phyloP scores from a whole-genome alignment of 2,888 invertebrate genomes.

The Eilema depressum region DNA sequence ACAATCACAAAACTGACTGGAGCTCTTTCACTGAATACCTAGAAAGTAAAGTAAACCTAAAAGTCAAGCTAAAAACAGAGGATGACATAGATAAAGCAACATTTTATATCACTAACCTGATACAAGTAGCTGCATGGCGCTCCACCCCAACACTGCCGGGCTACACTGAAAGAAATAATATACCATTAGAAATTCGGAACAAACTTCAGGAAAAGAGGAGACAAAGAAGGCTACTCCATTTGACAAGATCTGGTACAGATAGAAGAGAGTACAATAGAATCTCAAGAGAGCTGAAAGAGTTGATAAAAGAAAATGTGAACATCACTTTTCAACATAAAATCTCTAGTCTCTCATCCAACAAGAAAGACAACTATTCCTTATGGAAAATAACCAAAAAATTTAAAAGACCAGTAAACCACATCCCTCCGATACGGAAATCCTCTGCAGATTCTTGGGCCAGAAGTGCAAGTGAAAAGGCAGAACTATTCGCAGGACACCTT shows the following conservation, averaged over 20 bases:
- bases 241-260: slow-evolving; percentile 1
- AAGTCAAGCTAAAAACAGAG: slow-evolving; percentile 30
- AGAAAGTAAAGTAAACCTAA: slow-evolving; percentile 23
- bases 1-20: slow-evolving; percentile 44
- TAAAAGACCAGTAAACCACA: no score
- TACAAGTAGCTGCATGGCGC: slow-evolving; percentile 14
- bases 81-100: slow-evolving; percentile 35
- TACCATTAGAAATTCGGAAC: slow-evolving; percentile 2
- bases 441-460: slow-evolving; percentile 6
- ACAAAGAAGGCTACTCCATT: slow-evolving; percentile 5
- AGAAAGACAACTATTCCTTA: no score
- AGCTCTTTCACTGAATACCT: slow-evolving; percentile 28
- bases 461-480: slow-evolving; percentile 1
- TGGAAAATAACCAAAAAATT: no score
- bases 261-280: slow-evolving; percentile 5
- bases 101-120: slow-evolving; percentile 21
- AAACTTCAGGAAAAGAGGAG: slow-evolving; percentile 12
- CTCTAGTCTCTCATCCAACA: no score
- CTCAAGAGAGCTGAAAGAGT: no score
- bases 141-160: background rate
- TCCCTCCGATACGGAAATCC: background rate
- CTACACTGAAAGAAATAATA: background rate
- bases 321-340: no score
- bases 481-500: slow-evolving; percentile 6
- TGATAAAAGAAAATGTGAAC: no score